Percentiles rank a stretch among this genome's conserved stretches.
Conservation (phyloP, 2,113 vertebrate species). For the Ceratotherium simum region DNA sequence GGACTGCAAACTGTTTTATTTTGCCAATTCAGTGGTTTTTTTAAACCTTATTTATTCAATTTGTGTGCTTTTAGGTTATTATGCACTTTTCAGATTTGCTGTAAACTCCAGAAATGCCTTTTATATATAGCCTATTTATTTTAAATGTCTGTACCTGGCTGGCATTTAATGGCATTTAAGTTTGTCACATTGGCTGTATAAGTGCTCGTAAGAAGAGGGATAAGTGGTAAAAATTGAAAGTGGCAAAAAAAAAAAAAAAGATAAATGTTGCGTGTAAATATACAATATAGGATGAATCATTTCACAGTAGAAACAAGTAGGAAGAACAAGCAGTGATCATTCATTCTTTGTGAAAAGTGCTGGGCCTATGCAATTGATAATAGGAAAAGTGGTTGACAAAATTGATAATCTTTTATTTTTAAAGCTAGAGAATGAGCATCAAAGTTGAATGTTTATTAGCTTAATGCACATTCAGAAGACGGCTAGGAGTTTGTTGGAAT, state of each 20-base stretch:
- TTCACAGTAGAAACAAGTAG: neutral
- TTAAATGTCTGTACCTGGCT: neutral
- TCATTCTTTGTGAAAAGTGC: neutral
- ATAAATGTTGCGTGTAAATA: neutral
- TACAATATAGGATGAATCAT: neutral
- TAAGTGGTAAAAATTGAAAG: neutral
- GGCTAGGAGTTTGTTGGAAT: neutral
- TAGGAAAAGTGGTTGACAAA: neutral
- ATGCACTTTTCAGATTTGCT: neutral
- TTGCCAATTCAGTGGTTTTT: neutral
- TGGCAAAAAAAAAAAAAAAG: neutral
- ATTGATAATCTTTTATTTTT: neutral
- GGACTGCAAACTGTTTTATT: neutral
- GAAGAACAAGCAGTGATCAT: neutral
- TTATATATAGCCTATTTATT: neutral
- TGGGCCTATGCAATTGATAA: neutral
- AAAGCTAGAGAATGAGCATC: neutral
- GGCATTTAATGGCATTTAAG: constrained; percentile 19
- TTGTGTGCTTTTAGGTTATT: neutral
- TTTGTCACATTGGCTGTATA: neutral
- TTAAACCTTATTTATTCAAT: neutral
- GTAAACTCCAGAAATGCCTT: neutral
- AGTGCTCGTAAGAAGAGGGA: neutral
- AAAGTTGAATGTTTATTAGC: neutral
- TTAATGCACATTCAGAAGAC: neutral